Evolutionary conservation across 2,888 invertebrate species (phyloP), one percentile per base, ranked within the genome.

Genomic region (Acholoe squamosa): DNA sequence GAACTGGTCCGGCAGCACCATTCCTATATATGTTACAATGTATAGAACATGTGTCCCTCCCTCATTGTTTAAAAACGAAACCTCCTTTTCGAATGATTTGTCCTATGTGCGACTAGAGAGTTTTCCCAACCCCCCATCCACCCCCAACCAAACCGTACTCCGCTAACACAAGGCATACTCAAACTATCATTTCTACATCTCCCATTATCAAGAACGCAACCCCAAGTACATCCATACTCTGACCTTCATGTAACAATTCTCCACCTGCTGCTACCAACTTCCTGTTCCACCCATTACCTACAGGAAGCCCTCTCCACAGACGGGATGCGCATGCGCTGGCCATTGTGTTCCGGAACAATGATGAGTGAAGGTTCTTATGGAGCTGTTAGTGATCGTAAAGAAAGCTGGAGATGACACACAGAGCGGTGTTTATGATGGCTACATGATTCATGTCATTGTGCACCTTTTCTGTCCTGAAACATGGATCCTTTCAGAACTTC

Each of bases 271-370:
- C 61, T 14, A 61, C 14, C 19, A 61, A 61, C 61, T n/a, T 61
- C n/a, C 61, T 61, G 61, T n/a, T n/a, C 61, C 5, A n/a, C n/a
- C n/a, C 61, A n/a, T 61, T 14, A 61, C 61, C 61, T 7, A n/a
- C 61, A 61, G 61, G n/a, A 19, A 61, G n/a, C 5, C 61, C n/a
- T n/a, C 61, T 19, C 61, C 22, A 12, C 7, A 61, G 22, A 19
- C 61, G 1, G 19, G 61, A 61, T 19, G n/a, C 61, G 71, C 71
- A 71, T 71, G 71, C 71, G 71, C 71, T 0, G 25, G 71, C 3
- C 14, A 28, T 71, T 71, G 71, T 71, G 71, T 71, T 71, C 71
- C 25, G 71, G 71, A 28, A 71, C 28, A 71, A 71, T 28, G 71
- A 28, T 25, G 5, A 5, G 14, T 0, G 71, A 3, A 0, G n/a